A percentile compares a stretch with the other conserved stretches of the same genome.
Conservation (phyloP, 2,113 vertebrate genomes). For the Nicator chloris region DNA sequence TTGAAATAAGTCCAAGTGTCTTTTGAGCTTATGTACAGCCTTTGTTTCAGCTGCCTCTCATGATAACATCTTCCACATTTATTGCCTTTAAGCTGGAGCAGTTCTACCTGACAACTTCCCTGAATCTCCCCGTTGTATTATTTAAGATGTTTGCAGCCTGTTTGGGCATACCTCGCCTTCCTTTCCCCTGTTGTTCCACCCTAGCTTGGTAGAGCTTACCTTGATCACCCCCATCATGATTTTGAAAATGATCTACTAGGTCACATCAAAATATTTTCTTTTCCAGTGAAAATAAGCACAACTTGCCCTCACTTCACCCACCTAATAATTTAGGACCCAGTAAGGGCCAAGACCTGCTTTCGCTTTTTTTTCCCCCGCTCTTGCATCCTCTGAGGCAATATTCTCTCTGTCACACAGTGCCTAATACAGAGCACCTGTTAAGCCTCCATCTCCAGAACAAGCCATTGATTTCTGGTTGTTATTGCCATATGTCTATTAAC, state of each 20-base stretch:
- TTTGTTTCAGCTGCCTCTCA: conserved; percentile 22
- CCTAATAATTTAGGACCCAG: neutral
- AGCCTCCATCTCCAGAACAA: neutral
- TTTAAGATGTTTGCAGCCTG: neutral
- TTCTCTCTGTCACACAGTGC: neutral
- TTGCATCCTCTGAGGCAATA: neutral
- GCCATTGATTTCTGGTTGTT: neutral
- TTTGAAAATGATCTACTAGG: neutral
- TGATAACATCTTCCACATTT: conserved; percentile 37
- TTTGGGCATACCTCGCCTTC: neutral
- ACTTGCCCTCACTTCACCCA: neutral
- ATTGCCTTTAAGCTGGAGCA: neutral
- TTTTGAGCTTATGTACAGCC: neutral
- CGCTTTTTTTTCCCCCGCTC: conserved; percentile 7
- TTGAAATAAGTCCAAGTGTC: conserved; percentile 1
- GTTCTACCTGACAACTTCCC: neutral
- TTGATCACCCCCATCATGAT: neutral
- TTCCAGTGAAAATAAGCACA: neutral
- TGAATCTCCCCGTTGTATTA: neutral
- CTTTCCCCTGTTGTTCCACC: neutral
- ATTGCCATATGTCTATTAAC: neutral
- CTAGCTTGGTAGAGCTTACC: neutral
- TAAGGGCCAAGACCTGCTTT: conserved; percentile 22
- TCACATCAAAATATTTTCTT: conserved; percentile 19
- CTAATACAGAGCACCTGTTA: conserved; percentile 27